phyloP scores from a whole-genome alignment of 1,140 invertebrate species.

The Drosophila arizonae region DNA sequence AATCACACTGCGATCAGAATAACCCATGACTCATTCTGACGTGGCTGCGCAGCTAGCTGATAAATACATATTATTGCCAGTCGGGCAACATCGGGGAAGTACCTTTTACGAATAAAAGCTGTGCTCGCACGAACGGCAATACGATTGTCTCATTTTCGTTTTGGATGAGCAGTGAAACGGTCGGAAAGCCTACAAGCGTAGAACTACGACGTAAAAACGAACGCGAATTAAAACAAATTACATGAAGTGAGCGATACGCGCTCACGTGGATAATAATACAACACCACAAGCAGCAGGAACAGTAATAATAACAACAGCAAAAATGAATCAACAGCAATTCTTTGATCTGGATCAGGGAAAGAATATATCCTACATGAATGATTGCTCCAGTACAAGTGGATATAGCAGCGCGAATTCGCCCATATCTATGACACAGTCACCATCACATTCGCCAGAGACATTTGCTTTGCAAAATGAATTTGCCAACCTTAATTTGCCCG shows the following conservation, averaged over 20 bases:
- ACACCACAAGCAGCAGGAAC: no score
- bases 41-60: conserved; percentile 37
- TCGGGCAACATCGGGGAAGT: conserved; percentile 65
- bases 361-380: conserved; percentile 62
- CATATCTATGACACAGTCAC: conserved; percentile 57
- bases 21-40: conserved; percentile 72
- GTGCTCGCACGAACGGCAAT: conserved; percentile 24
- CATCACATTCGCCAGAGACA: conserved; percentile 65
- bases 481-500: conserved; percentile 68
- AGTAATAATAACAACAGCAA: background rate
- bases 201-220: conserved; percentile 32
- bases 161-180: conserved; percentile 36
- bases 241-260: background rate
- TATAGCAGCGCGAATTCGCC: conserved; percentile 71
- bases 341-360: conserved; percentile 70
- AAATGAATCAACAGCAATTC: conserved; percentile 59
- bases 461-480: conserved; percentile 64
- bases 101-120: conserved; percentile 49
- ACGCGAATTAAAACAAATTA: conserved; percentile 1
- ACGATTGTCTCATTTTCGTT: conserved; percentile 52
- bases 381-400: conserved; percentile 73
- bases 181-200: conserved; percentile 6
- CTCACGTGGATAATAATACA: conserved; percentile 23
- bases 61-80: conserved; percentile 42
- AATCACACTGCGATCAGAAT: conserved; percentile 64